Evolutionary conservation across 2,113 vertebrate genomes (phyloP), one percentile per base, ranked within the genome.

Genomic region (Otocyon megalotis): DNA sequence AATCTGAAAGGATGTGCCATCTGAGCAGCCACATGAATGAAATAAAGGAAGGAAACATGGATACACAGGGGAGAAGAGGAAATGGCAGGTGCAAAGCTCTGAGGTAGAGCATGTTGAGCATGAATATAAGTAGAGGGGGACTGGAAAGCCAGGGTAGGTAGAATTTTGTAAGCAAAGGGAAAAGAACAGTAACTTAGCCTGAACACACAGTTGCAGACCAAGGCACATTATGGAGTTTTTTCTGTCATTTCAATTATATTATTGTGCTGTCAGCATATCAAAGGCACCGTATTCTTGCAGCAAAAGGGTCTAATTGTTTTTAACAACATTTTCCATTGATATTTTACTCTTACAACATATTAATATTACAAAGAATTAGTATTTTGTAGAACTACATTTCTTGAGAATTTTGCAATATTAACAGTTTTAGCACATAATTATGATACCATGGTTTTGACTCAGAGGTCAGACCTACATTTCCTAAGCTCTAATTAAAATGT

Each of bases 61-160:
- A 26, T 32, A 15, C 3, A 43, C 0, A 2, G 10, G 28, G 26
- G 8, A 69, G 35, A 80, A 81, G 30, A 87, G 37, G 26, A 90
- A 43, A 48, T 3, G 3, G 0, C 1, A 60, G 35, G 16, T 43
- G 1, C 13, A 62, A 30, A 87, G 43, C 6, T 90, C 35, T 90
- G 37, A 93, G 4, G 19, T 1, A 43, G 1, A 28, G 0, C 4
- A 1, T 9, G 24, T 0, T 58, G 22, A 11, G 2, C 26, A 2
- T 58, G 13, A 48, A 14, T 16, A 16, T 17, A 3, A 4, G 35
- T 43, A 43, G 7, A 43, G 1, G 56, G 43, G 11, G 5, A 10
- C 13, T 53, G 48, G 37, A 89, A 86, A 24, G 8, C 11, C 12
- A 48, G 2, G 14, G 12, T 19, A n/a, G 43, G 8, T 60, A 48